phyloP scores from a whole-genome alignment of 2,113 vertebrate species.

The Chamaetylas fuelleborni region DNA sequence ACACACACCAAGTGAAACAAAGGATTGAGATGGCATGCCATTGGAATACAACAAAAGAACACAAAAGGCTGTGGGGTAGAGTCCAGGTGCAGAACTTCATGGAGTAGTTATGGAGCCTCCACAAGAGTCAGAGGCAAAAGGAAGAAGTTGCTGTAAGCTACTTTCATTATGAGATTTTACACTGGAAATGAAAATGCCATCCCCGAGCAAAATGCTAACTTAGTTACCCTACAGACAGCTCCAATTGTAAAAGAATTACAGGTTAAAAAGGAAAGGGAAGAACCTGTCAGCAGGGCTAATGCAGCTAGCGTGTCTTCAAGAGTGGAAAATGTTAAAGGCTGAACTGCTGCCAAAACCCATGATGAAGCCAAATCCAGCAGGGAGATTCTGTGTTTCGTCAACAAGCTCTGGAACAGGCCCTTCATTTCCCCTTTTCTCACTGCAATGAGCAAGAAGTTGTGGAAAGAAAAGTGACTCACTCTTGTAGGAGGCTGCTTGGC shows the following conservation, averaged over 20 bases:
- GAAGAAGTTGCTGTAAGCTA: not conserved
- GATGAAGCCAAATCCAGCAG: not conserved
- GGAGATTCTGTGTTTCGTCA: not conserved
- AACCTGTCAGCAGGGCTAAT: not conserved
- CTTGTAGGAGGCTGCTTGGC: not conserved
- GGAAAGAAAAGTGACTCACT: not conserved
- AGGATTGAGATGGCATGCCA: not conserved
- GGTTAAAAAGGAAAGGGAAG: not conserved
- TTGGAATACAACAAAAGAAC: not conserved
- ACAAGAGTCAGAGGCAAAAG: not conserved
- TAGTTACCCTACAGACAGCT: not conserved
- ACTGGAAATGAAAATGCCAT: constrained; percentile 5
- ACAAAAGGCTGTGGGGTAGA: not conserved
- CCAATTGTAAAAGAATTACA: not conserved
- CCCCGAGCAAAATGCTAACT: not conserved
- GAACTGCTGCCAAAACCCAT: not conserved
- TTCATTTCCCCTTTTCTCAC: not conserved
- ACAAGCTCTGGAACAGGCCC: not conserved
- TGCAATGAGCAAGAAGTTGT: not conserved
- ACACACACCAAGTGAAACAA: not conserved
- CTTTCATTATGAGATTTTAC: not conserved
- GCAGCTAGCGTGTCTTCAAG: not conserved
- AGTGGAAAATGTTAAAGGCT: not conserved
- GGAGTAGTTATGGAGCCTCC: not conserved
- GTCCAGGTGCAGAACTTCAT: not conserved